Base-by-base conservation (phyloP, 2,888 invertebrate genomes). In the Galerucella pusilla region DNA sequence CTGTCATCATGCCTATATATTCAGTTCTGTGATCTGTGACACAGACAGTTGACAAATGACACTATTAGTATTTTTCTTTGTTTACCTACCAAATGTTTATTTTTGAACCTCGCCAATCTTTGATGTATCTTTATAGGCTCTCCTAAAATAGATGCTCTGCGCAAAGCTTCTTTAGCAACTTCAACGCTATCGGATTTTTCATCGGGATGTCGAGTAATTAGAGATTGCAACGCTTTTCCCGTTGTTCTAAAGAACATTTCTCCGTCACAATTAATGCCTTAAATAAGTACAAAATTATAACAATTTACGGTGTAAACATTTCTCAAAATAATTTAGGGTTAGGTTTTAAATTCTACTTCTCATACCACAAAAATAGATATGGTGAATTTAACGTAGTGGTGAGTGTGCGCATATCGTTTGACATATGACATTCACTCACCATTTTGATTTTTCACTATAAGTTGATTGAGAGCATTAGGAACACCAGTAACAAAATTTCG, bases 71-170 rank as follows among this genome's bases (percentile, higher is more conserved):
- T 35, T 35, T 35, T 35, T 35, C 20, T 42, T 42, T 35, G 35
- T 16, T 16, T 45, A 69, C 86, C 86, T 86, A 92, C 92, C 88
- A 92, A 90, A 80, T 91, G 89, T 54, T 90, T 89, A 81, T 93
- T 91, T 78, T 92, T 91, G 84, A 93, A 93, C 73, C 95, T 88
- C 0, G 94, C 94, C 79, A 94, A 88, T 14, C 95, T 89, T 76
- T 91, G 90, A 71, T 94, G 89, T 35, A 92, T 90, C 20, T 91
- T 90, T 42, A 92, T 88, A 0, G 93, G 90, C 71, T 92, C 92
- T 0, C 93, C 92, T 77, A 92, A 87, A 81, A 92, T 91, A 6
- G 90, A 90, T 76, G 92, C 92, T 64, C 93, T 89, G 45, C 89
- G 88, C 76, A 91, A 81, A 9, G 94, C 94, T 82, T 93, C 93